Evolutionary conservation across 2,888 invertebrate genomes (phyloP).

Genomic region (Xylophagus ater): DNA sequence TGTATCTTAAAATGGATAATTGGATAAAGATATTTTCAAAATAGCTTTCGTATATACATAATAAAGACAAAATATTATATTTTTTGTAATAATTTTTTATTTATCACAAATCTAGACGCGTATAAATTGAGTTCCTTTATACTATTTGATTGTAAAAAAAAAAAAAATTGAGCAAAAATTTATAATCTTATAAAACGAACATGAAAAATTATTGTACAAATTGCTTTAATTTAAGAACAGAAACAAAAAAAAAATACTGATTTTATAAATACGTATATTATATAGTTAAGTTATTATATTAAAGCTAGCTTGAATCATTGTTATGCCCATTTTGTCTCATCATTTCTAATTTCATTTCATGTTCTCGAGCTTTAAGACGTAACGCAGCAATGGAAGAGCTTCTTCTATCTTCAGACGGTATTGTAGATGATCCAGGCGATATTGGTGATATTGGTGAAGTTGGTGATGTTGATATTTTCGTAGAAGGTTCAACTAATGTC

Average conservation of each 20-base stretch:
- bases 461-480: slow-evolving; percentile 42
- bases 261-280: too few species aligned
- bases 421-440: slow-evolving; percentile 43
- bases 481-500: slow-evolving; percentile 40
- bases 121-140: slow-evolving; percentile 3
- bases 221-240: too few species aligned
- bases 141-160: too few species aligned
- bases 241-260: too few species aligned
- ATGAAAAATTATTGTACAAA: not conserved
- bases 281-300: slow-evolving; percentile 1
- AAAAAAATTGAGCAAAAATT: slow-evolving; percentile 11
- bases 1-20: too few species aligned
- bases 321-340: slow-evolving; percentile 61
- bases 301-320: slow-evolving; percentile 59
- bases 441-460: slow-evolving; percentile 33
- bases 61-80: too few species aligned
- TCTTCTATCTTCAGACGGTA: slow-evolving; percentile 67
- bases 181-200: slow-evolving; percentile 5
- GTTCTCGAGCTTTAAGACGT: slow-evolving; percentile 78
- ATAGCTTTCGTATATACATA: too few species aligned
- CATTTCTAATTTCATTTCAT: slow-evolving; percentile 75
- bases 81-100: too few species aligned
- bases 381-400: slow-evolving; percentile 81
- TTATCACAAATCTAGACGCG: too few species aligned
- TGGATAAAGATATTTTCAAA: too few species aligned